Percentiles rank a stretch among this genome's conserved stretches.
These are phyloP conservation scores for Nemotelus nigrinus DNA, from an alignment of 2,888 invertebrate genomes.

Conservation along the genomic window DNA sequence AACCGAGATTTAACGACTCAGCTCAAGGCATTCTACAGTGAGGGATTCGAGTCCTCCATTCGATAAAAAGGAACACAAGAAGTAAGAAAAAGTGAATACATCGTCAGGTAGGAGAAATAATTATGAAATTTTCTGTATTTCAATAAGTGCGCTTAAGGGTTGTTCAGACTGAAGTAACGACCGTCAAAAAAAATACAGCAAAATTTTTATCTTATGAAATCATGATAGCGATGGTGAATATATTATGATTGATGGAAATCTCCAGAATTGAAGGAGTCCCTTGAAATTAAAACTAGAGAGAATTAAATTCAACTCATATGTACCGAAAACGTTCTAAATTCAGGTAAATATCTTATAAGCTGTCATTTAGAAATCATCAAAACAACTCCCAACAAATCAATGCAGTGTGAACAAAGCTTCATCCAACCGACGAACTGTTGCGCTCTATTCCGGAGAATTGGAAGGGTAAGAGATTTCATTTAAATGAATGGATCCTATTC, in stretches of 20 bases:
- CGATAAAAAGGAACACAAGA: background rate
- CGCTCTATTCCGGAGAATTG: constrained; percentile 12
- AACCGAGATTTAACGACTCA: constrained; percentile 32
- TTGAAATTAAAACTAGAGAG: too few species aligned
- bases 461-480: constrained; percentile 34
- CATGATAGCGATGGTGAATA: too few species aligned
- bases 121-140: background rate
- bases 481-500: constrained; percentile 18
- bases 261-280: too few species aligned
- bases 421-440: constrained; percentile 5
- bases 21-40: constrained; percentile 9
- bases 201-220: too few species aligned
- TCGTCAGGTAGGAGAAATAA: constrained; percentile 34
- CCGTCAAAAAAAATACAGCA: too few species aligned
- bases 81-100: constrained; percentile 13
- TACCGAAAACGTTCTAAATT: too few species aligned
- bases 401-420: background rate
- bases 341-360: too few species aligned
- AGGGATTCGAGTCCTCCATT: constrained; percentile 2
- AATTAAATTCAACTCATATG: too few species aligned
- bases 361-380: too few species aligned
- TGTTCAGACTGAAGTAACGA: too few species aligned
- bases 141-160: too few species aligned
- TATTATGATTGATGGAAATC: too few species aligned
- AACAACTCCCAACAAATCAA: background rate